phyloP scores from a whole-genome alignment of 2,797 vertebrate genomes.

The Oreonectes daqikongensis region DNA sequence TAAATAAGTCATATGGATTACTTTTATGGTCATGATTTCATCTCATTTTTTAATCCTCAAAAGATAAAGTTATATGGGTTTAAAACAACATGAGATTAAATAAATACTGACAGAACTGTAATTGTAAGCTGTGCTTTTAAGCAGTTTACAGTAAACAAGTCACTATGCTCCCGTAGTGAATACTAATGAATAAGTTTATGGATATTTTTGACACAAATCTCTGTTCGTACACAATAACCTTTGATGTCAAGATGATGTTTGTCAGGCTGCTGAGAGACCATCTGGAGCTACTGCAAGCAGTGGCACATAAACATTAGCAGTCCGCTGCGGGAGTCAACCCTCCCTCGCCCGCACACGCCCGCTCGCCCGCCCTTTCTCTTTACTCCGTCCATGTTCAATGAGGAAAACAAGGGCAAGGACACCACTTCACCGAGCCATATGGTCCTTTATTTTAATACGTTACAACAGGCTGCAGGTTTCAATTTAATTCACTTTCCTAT shows the following conservation, averaged over 20 bases:
- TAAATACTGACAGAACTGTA: no score
- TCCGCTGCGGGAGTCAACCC: conserved; percentile 46
- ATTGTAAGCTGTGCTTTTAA: background rate
- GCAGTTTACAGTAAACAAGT: background rate
- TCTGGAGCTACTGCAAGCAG: conserved; percentile 56
- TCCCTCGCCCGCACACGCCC: conserved; percentile 26
- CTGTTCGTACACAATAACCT: conserved; percentile 55
- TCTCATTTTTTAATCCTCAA: no score
- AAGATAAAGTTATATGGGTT: no score
- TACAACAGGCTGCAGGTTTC: background rate
- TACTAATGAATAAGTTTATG: conserved; percentile 19
- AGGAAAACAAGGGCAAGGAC: conserved; percentile 28
- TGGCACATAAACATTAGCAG: conserved; percentile 53
- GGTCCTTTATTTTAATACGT: conserved; percentile 9
- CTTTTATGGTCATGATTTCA: background rate
- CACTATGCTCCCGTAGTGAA: conserved; percentile 10
- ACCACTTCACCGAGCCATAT: conserved; percentile 17
- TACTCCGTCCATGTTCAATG: conserved; percentile 7
- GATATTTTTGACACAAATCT: conserved; percentile 30
- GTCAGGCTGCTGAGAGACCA: conserved; percentile 57
- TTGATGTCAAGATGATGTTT: conserved; percentile 52
- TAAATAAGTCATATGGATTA: background rate
- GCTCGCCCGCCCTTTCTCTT: conserved; percentile 38
- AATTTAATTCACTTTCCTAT: background rate
- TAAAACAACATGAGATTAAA: no score